These are phyloP conservation scores for Monochamus alternatus DNA, from an alignment of 2,888 invertebrate genomes.

Conservation along the genomic window DNA sequence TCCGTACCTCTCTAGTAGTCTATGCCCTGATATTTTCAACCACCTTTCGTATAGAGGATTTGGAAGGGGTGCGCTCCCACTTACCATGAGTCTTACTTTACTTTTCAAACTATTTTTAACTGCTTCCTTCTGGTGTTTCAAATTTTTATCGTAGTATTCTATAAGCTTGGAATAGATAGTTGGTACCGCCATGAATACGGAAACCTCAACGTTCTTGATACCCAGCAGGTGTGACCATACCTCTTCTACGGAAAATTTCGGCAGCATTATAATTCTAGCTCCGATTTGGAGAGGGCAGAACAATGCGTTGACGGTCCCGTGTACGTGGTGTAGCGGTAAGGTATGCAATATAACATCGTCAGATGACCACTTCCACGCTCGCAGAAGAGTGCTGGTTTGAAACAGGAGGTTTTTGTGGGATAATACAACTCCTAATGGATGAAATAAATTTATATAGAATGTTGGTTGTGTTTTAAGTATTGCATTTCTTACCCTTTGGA, in stretches of 20 bases:
- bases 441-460: too few species aligned
- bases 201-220: conserved; percentile 79
- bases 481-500: conserved; percentile 78
- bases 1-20: conserved; percentile 74
- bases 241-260: conserved; percentile 77
- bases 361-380: conserved; percentile 82
- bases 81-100: conserved; percentile 73
- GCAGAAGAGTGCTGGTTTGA: conserved; percentile 79
- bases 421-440: conserved; percentile 78
- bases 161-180: conserved; percentile 88
- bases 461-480: too few species aligned
- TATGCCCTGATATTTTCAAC: conserved; percentile 87
- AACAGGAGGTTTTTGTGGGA: conserved; percentile 81
- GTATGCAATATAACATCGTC: conserved; percentile 86
- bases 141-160: conserved; percentile 81
- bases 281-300: conserved; percentile 85
- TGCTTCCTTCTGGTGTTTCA: conserved; percentile 73
- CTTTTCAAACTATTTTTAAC: conserved; percentile 72
- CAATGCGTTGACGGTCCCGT: conserved; percentile 88
- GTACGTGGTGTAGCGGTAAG: conserved; percentile 88
- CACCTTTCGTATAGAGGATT: conserved; percentile 81
- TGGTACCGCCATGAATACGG: conserved; percentile 91
- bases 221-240: conserved; percentile 84
- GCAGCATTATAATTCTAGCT: conserved; percentile 81
- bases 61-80: conserved; percentile 88